phyloP scores from a whole-genome alignment of 2,888 invertebrate species.

The Leptarthrus brevirostris region DNA sequence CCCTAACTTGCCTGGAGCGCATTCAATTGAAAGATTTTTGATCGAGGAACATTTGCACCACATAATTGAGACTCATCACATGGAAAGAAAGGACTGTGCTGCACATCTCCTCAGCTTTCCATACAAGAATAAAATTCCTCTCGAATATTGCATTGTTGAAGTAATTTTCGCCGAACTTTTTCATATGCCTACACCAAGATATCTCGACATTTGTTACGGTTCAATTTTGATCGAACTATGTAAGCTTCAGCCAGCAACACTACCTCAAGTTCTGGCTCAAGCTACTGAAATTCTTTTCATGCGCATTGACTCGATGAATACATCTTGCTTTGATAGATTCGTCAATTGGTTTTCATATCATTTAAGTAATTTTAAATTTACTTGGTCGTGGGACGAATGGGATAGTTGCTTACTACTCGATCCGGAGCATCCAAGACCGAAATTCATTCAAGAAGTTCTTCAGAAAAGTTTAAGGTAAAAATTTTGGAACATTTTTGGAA shows the following conservation, averaged over 20 bases:
- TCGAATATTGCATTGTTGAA: slow-evolving; percentile 98
- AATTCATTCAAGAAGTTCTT: slow-evolving; percentile 93
- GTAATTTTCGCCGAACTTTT: slow-evolving; percentile 95
- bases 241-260: slow-evolving; percentile 93
- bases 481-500: neutral
- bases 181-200: slow-evolving; percentile 88
- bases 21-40: slow-evolving; percentile 96
- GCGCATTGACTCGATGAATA: slow-evolving; percentile 96
- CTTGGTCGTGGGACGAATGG: slow-evolving; percentile 99
- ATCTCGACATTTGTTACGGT: slow-evolving; percentile 93
- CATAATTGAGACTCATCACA: slow-evolving; percentile 87
- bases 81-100: slow-evolving; percentile 95
- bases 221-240: slow-evolving; percentile 96
- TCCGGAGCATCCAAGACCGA: slow-evolving; percentile 89
- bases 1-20: slow-evolving; percentile 91
- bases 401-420: slow-evolving; percentile 86
- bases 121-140: slow-evolving; percentile 91
- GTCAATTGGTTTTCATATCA: slow-evolving; percentile 98
- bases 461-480: slow-evolving; percentile 86
- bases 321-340: slow-evolving; percentile 95
- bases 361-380: slow-evolving; percentile 98
- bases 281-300: slow-evolving; percentile 97
- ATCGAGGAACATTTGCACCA: slow-evolving; percentile 97
- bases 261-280: slow-evolving; percentile 98
- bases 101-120: slow-evolving; percentile 91